Conservation (phyloP, 1,140 invertebrate species). For the Drosophila mayri region DNA sequence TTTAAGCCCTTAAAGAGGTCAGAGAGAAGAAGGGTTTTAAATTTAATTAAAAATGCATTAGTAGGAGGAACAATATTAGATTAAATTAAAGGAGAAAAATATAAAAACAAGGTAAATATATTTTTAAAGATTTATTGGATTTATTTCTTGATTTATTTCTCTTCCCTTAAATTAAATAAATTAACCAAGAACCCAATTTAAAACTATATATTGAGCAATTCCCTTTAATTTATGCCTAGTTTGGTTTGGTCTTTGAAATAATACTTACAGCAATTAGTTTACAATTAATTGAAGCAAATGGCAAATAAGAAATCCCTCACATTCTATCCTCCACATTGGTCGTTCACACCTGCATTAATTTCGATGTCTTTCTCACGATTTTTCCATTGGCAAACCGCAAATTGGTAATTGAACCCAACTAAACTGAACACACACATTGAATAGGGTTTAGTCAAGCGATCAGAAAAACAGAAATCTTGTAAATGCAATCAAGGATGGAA, state of each 20-base stretch:
- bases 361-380: conserved; percentile 54
- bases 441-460: conserved; percentile 71
- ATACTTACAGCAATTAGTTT: conserved; percentile 21
- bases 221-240: conserved; percentile 6
- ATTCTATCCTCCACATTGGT: conserved; percentile 69
- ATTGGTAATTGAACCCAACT: conserved; percentile 59
- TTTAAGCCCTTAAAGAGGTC: conserved; percentile 25
- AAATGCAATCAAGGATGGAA: conserved; percentile 71
- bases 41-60: not conserved
- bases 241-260: conserved; percentile 19
- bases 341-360: conserved; percentile 62
- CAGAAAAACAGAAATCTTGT: conserved; percentile 75
- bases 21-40: not conserved
- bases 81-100: not conserved
- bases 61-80: not conserved
- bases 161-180: not conserved
- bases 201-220: conserved; percentile 14
- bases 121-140: too few species aligned
- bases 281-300: conserved; percentile 31
- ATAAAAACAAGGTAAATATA: not conserved
- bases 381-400: conserved; percentile 60
- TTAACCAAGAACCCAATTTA: not conserved
- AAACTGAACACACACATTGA: conserved; percentile 12
- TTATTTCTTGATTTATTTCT: not conserved
- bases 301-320: conserved; percentile 35